phyloP scores from a whole-genome alignment of 2,113 vertebrate genomes.

The Apistogramma diplotaenia region DNA sequence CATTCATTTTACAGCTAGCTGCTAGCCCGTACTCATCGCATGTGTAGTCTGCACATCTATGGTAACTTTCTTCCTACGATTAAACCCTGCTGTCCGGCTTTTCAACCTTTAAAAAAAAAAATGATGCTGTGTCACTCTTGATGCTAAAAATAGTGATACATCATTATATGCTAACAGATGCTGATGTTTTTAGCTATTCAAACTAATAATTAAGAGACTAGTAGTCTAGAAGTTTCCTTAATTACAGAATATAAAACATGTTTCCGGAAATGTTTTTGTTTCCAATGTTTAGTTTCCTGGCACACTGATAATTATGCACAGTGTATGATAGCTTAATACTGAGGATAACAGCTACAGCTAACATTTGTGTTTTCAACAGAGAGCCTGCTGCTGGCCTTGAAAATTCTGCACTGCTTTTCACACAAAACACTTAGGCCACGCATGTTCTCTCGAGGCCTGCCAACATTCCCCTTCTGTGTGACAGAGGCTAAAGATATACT shows the following conservation, averaged over 20 bases:
- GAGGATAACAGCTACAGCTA: background rate
- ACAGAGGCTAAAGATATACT: constrained; percentile 56
- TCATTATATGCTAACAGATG: background rate
- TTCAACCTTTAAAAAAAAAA: too few species aligned
- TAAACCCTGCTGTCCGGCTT: background rate
- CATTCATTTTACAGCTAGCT: too few species aligned
- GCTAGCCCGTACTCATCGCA: too few species aligned
- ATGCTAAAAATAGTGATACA: background rate
- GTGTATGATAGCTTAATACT: constrained; percentile 17
- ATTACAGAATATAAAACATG: background rate
- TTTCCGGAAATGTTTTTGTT: background rate
- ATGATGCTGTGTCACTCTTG: background rate
- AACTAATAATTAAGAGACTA: background rate
- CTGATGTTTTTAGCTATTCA: background rate
- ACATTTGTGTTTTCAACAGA: background rate
- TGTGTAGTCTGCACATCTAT: too few species aligned
- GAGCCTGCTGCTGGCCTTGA: background rate
- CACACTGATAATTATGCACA: background rate
- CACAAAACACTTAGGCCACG: constrained; percentile 43
- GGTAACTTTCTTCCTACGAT: too few species aligned
- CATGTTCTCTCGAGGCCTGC: constrained; percentile 17
- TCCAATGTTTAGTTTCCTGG: background rate
- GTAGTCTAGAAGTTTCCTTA: background rate
- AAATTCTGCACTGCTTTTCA: constrained; percentile 42
- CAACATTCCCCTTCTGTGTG: constrained; percentile 37